These are phyloP conservation scores for Tragelaphus buxtoni DNA, from an alignment of 2,113 vertebrate species.

Conservation along the genomic window DNA sequence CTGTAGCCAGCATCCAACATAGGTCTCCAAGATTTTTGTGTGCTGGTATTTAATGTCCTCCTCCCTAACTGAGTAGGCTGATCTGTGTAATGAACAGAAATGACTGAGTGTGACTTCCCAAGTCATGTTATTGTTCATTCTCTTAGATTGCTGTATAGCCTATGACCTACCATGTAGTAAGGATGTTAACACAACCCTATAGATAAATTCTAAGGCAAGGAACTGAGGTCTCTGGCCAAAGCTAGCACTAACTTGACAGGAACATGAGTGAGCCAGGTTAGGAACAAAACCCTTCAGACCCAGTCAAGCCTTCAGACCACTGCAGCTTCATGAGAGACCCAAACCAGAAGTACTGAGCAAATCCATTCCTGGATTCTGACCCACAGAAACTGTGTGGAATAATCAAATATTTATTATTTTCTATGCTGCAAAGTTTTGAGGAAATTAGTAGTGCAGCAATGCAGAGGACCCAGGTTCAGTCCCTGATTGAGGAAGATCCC, in stretches of 20 bases:
- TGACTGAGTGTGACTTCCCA: neutral
- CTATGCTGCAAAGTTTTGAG: neutral
- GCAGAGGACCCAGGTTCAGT: neutral
- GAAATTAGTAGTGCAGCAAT: neutral
- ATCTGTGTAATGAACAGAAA: neutral
- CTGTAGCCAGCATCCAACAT: neutral
- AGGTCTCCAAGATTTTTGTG: neutral
- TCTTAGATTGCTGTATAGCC: neutral
- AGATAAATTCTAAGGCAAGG: neutral
- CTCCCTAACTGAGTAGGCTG: neutral
- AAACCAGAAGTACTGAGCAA: neutral
- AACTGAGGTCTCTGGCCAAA: neutral
- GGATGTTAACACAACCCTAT: neutral
- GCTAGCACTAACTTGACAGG: neutral
- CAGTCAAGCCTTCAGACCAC: neutral
- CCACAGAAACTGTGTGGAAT: neutral
- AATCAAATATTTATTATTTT: neutral
- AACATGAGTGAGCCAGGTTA: neutral
- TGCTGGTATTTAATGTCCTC: neutral
- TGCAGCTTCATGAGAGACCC: neutral
- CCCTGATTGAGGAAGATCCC: neutral
- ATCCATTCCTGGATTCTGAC: neutral
- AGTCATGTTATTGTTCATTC: neutral
- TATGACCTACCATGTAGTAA: neutral
- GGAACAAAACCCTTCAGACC: neutral